These are phyloP conservation scores for Drosophila emarginata DNA, from an alignment of 2,888 invertebrate species.

Conservation along the genomic window DNA sequence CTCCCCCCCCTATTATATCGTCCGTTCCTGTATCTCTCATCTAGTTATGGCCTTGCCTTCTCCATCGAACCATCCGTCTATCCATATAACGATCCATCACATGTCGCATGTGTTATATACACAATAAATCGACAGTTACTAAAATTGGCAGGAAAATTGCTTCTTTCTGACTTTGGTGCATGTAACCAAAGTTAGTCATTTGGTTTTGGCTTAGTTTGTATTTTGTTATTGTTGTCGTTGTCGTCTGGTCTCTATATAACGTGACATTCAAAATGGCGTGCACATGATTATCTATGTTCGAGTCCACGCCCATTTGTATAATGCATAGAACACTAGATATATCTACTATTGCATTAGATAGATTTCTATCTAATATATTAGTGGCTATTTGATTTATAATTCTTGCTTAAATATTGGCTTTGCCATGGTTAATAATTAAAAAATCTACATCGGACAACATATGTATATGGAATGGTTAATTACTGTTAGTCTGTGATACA, in stretches of 20 bases:
- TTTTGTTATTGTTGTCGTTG: conserved; percentile 12
- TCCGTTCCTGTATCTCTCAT: neutral
- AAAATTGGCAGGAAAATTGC: conserved; percentile 37
- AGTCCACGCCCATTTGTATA: conserved; percentile 41
- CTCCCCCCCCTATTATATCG: neutral
- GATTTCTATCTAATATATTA: conserved; percentile 62
- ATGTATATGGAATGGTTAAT: conserved; percentile 35
- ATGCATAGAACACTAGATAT: conserved; percentile 20
- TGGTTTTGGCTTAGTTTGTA: neutral
- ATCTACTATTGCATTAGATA: conserved; percentile 29
- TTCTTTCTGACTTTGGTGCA: neutral
- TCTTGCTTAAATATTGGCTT: conserved; percentile 53
- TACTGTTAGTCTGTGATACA: neutral
- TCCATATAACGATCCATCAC: conserved; percentile 28
- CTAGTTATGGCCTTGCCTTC: neutral
- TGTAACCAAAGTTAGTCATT: conserved; percentile 6
- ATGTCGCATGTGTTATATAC: conserved; percentile 18
- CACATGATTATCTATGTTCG: conserved; percentile 35
- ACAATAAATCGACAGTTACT: conserved; percentile 32
- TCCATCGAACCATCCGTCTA: neutral
- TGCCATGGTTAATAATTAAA: conserved; percentile 29
- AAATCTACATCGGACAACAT: conserved; percentile 28
- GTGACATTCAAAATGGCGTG: conserved; percentile 64
- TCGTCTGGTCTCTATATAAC: conserved; percentile 25
- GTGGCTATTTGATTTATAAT: conserved; percentile 56